Evolutionary conservation across 2,888 invertebrate species (phyloP).

Genomic region (Dendrolimus houi): DNA sequence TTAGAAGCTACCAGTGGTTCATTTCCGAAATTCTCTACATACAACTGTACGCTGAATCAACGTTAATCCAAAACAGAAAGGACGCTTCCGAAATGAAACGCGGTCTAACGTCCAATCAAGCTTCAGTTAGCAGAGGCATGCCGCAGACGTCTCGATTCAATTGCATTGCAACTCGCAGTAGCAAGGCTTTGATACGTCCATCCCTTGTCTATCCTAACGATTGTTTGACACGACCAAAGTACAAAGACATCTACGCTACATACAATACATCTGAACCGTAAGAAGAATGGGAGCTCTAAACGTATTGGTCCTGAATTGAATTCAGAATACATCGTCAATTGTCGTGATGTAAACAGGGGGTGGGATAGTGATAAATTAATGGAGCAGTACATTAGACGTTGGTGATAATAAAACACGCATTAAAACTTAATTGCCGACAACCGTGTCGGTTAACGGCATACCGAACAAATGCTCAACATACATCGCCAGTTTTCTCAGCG

Average conservation of each 20-base stretch:
- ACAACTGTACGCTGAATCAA: constrained; percentile 13
- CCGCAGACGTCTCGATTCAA: constrained; percentile 71
- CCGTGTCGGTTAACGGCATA: constrained; percentile 20
- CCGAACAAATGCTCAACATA: constrained; percentile 8
- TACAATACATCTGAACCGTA: constrained; percentile 7
- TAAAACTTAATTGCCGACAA: constrained; percentile 70
- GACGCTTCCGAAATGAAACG: constrained; percentile 53
- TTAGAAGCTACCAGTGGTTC: no score
- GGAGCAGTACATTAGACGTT: constrained; percentile 68
- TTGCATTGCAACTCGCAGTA: constrained; percentile 69
- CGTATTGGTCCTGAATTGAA: constrained; percentile 41
- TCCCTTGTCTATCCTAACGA: constrained; percentile 72
- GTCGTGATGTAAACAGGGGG: constrained; percentile 58
- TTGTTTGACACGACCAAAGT: constrained; percentile 48
- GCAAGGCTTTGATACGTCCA: constrained; percentile 72
- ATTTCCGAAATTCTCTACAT: no score
- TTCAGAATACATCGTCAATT: constrained; percentile 61
- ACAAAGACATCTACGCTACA: constrained; percentile 34
- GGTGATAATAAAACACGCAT: constrained; percentile 72
- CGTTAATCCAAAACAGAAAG: constrained; percentile 27
- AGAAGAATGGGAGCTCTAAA: constrained; percentile 27
- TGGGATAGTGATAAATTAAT: constrained; percentile 66
- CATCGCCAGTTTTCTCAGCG: constrained; percentile 23
- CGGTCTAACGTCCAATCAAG: constrained; percentile 66
- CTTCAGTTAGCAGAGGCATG: constrained; percentile 55